These are phyloP conservation scores for Epicauta chinensis DNA, from an alignment of 1,140 invertebrate species.

Conservation along the genomic window DNA sequence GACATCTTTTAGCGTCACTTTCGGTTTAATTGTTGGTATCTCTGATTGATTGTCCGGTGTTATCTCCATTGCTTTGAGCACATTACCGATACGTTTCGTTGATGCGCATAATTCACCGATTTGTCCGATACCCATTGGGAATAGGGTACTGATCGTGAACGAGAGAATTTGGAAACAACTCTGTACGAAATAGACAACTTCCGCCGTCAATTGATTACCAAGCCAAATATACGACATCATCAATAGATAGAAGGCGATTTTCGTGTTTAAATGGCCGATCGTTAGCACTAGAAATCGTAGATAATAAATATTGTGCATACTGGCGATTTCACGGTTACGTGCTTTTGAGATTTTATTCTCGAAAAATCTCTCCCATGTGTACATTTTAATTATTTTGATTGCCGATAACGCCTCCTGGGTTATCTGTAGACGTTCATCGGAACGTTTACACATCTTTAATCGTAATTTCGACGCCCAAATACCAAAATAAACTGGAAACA, in stretches of 20 bases:
- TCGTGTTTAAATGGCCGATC: slow-evolving; percentile 56
- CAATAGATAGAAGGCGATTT: slow-evolving; percentile 43
- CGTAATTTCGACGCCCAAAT: neutral
- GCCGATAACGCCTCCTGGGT: slow-evolving; percentile 32
- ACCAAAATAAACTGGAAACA: neutral
- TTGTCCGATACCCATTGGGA: slow-evolving; percentile 59
- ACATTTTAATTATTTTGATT: slow-evolving; percentile 36
- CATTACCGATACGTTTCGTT: slow-evolving; percentile 18
- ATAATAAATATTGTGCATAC: slow-evolving; percentile 26
- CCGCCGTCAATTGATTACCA: slow-evolving; percentile 62
- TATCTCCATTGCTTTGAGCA: slow-evolving; percentile 18
- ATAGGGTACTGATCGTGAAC: slow-evolving; percentile 65
- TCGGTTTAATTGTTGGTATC: slow-evolving; percentile 17
- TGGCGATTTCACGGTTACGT: slow-evolving; percentile 31
- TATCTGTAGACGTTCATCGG: slow-evolving; percentile 30
- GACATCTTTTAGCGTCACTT: slow-evolving; percentile 7
- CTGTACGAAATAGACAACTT: slow-evolving; percentile 70
- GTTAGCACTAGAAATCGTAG: slow-evolving; percentile 23
- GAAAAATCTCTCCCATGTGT: slow-evolving; percentile 32
- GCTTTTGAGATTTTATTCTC: slow-evolving; percentile 18
- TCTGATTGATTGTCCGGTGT: slow-evolving; percentile 3
- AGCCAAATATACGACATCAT: slow-evolving; percentile 68
- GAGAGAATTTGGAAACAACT: slow-evolving; percentile 68
- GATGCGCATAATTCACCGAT: slow-evolving; percentile 44
- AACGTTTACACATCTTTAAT: slow-evolving; percentile 25